Evolutionary conservation across 2,797 vertebrate species (phyloP), one percentile per base, ranked within the genome.

Genomic region (Gobio occitaniae): DNA sequence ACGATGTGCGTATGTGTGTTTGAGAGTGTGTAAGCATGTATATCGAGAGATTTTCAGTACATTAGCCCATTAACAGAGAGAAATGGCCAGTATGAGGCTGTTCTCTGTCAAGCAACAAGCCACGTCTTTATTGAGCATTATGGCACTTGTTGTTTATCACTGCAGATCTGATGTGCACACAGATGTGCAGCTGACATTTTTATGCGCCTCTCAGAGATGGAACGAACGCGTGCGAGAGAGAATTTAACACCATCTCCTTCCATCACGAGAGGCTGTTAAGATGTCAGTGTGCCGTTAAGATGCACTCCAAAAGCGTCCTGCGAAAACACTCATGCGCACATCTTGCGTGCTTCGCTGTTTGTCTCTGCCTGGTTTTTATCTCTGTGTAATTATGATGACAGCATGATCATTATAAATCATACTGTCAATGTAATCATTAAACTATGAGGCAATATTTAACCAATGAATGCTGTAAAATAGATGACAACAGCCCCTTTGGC

Each of bases 61-160:
- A 32, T 78, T 78, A 47, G 38, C n/a, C n/a, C 76, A 41, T 59
- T 77, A 63, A 36, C 48, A 21, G 48, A 54, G 48, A 52, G 29
- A 54, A 44, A 65, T 76, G 72, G 36, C 47, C 29, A 36, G 16
- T 70, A 12, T 52, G n/a, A 52, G 48, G 66, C 74, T 70, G 48
- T 68, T 68, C 52, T 63, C 50, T 81, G 75, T 66, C 77, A 85
- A 38, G 32, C 63, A 68, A 65, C 36, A 68, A 86, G 25, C 65
- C 44, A 56, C 11, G 8, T 84, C 54, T 87, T 87, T 77, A 74
- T 87, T 59, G 86, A 70, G 69, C 84, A 84, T 89, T 84, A 88
- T 80, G 77, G 63, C 41, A 19, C 56, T 71, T 59, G 47, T 66
- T 71, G 65, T 90, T 87, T 29, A 72, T 82, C 65, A 63, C 76